Percentiles rank a stretch among this genome's conserved stretches.
Evolutionary conservation across 2,888 invertebrate genomes (phyloP).

Genomic region (Craniophora ligustri): DNA sequence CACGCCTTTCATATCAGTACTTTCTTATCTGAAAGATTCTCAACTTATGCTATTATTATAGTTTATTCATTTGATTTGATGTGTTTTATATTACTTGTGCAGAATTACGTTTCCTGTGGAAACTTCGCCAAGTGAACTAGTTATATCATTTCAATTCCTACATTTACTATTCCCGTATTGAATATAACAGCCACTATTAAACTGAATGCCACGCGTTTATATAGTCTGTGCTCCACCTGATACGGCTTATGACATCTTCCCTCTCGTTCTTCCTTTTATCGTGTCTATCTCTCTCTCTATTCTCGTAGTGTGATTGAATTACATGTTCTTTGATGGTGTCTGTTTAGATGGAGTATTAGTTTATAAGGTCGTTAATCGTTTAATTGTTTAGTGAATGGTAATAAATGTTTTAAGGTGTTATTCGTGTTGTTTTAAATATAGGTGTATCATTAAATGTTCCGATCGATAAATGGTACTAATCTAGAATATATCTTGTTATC

Average conservation of each 20-base stretch:
- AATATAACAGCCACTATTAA: slow-evolving; percentile 37
- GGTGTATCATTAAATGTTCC: not conserved
- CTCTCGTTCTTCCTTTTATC: slow-evolving; percentile 26
- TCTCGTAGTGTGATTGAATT: slow-evolving; percentile 37
- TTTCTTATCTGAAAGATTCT: too few relatives aligned
- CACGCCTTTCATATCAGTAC: too few relatives aligned
- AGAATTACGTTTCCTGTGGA: not conserved
- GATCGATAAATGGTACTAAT: slow-evolving; percentile 3
- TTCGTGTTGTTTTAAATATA: slow-evolving; percentile 6
- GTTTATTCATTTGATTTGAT: not conserved
- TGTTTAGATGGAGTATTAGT: slow-evolving; percentile 25
- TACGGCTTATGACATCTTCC: slow-evolving; percentile 31
- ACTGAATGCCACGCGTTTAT: slow-evolving; percentile 44
- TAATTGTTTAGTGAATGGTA: slow-evolving; percentile 49
- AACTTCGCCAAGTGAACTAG: not conserved
- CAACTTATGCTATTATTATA: too few relatives aligned
- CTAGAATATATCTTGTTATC: not conserved
- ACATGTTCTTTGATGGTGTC: slow-evolving; percentile 37
- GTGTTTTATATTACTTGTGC: not conserved
- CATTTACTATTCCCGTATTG: slow-evolving; percentile 36
- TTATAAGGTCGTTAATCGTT: slow-evolving; percentile 17
- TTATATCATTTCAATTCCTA: slow-evolving; percentile 22
- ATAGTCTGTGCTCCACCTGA: slow-evolving; percentile 44
- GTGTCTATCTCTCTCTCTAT: slow-evolving; percentile 35
- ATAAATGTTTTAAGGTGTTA: slow-evolving; percentile 34